These are phyloP conservation scores for Macrostomum lignano DNA, from an alignment of 1,140 invertebrate species.

Conservation along the genomic window DNA sequence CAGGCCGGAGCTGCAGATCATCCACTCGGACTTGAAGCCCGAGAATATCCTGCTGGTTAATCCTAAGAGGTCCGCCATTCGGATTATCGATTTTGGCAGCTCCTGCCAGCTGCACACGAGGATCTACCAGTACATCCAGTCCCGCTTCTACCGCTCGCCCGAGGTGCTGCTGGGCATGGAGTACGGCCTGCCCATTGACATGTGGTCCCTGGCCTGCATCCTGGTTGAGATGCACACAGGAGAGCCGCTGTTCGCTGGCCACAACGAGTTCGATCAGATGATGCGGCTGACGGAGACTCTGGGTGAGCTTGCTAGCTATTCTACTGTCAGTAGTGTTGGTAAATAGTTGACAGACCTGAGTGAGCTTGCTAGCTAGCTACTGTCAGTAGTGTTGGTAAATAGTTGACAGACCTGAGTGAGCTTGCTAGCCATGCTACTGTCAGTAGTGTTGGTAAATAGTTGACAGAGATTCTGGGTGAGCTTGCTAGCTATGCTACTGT, in stretches of 20 bases:
- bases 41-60: conserved; percentile 27
- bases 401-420: too few species aligned
- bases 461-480: too few species aligned
- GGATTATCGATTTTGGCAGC: conserved; percentile 29
- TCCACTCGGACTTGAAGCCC: conserved; percentile 29
- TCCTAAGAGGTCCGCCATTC: conserved; percentile 23
- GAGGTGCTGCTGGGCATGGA: conserved; percentile 86
- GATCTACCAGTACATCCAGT: conserved; percentile 29
- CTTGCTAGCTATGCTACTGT: too few species aligned
- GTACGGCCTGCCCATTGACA: conserved; percentile 95
- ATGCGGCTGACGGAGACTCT: too few species aligned
- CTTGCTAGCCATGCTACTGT: too few species aligned
- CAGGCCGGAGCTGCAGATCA: conserved; percentile 29
- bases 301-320: too few species aligned
- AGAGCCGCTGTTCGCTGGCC: conserved; percentile 75
- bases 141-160: conserved; percentile 36
- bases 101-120: conserved; percentile 26
- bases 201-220: conserved; percentile 97
- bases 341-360: too few species aligned
- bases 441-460: too few species aligned
- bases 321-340: too few species aligned
- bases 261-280: conserved; percentile 94
- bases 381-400: too few species aligned
- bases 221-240: conserved; percentile 70
- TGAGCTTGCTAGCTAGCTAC: too few species aligned